Base-by-base conservation (phyloP, 2,113 vertebrate species). In the Terrapene triunguis region DNA sequence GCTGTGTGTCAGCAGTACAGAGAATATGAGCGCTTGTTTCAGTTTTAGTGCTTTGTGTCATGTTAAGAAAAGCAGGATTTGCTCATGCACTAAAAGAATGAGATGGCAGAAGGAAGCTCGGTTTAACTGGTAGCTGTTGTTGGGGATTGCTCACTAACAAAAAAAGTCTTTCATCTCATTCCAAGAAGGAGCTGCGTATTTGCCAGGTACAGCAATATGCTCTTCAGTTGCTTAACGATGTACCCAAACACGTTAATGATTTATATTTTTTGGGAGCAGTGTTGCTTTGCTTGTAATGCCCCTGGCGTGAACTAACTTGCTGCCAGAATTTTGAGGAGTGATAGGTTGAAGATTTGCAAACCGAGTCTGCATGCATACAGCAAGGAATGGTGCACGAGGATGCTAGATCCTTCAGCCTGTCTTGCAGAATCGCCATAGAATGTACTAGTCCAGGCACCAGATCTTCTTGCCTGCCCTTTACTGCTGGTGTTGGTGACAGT, bases 211-310 rank as follows among this genome's bases (percentile, higher is more conserved):
- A 78, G 57, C 78, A 80, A 38, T 0, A 1, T 94, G 69, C 76
- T 80, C 89, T 92, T 62, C 22, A 89, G 9, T 74, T 95, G 85
- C 87, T 8, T 90, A 90, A 89, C 55, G 8, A 51, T 35, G n/a
- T 79, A 93, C 50, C 42, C 35, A 76, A 81, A 1, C 27, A 90
- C 55, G 57, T 83, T 90, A 89, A 78, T 87, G 65, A 89, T 89
- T 85, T 88, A 17, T 79, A 50, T 59, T 83, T n/a, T 96, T 93
- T 80, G 88, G 54, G 76, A 97, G 62, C 85, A 94, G 1, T 65
- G 25, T 42, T 76, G 6, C 85, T 93, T 94, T 38, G 38, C 44
- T 89, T 5, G 0, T 78, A 89, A 57, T 48, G 72, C n/a, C 82
- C 85, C 51, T 82, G 79, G 25, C 85, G 47, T 89, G 88, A 95